These are phyloP conservation scores for Ormia ochracea DNA, from an alignment of 2,888 invertebrate genomes.

Conservation along the genomic window DNA sequence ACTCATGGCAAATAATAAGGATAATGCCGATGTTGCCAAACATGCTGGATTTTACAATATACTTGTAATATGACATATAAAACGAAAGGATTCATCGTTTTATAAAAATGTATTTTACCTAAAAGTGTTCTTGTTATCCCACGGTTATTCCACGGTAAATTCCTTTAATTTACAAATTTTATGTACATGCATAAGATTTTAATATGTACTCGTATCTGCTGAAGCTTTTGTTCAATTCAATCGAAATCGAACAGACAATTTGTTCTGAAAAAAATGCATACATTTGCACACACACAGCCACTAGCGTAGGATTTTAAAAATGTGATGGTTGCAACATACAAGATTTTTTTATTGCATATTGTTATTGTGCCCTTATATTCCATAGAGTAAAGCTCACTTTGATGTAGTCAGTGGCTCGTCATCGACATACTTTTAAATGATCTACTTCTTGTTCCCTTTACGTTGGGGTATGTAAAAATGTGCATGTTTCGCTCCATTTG, in stretches of 20 bases:
- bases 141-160: neutral
- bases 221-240: constrained; percentile 4
- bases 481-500: no score
- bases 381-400: constrained; percentile 27
- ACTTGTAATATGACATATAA: no score
- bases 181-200: constrained; percentile 31
- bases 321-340: neutral
- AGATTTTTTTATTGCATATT: constrained; percentile 2
- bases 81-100: no score
- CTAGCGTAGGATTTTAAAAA: neutral
- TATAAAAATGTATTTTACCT: no score
- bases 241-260: constrained; percentile 53
- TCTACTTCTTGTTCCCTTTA: neutral
- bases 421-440: constrained; percentile 37
- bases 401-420: constrained; percentile 43
- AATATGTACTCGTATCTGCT: neutral
- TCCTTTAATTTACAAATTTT: constrained; percentile 18
- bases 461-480: neutral
- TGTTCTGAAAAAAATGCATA: constrained; percentile 20
- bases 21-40: no score
- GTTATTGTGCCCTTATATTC: neutral
- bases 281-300: neutral
- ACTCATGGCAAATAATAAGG: no score
- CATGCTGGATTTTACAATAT: no score
- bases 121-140: no score